Evolutionary conservation across 2,113 vertebrate species (phyloP).

Genomic region (Trochalopteron elliotii): DNA sequence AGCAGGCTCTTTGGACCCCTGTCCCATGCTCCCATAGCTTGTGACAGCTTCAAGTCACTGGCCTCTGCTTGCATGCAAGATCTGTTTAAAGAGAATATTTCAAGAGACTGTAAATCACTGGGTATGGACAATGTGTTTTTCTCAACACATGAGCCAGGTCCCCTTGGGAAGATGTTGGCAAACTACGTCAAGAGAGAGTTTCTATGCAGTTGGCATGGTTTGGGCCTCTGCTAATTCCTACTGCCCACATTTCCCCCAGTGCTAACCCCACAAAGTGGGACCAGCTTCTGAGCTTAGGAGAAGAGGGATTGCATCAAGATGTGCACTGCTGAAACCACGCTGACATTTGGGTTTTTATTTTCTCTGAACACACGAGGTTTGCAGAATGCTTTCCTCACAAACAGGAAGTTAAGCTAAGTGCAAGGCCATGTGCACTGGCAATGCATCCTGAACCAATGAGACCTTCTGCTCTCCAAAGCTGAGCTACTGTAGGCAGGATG

Average conservation of each 20-base stretch:
- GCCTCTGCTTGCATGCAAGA: background rate
- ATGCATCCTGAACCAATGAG: background rate
- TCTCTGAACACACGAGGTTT: background rate
- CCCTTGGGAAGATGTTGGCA: background rate
- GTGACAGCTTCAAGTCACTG: background rate
- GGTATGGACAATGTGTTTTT: background rate
- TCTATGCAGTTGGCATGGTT: background rate
- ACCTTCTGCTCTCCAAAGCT: background rate
- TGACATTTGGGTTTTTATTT: background rate
- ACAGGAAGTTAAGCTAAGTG: background rate
- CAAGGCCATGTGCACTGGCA: background rate
- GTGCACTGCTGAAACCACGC: background rate
- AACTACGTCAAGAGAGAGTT: background rate
- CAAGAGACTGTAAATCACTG: background rate
- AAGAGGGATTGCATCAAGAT: background rate
- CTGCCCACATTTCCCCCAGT: background rate
- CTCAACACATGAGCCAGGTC: background rate
- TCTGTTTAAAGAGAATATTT: background rate
- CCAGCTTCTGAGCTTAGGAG: background rate
- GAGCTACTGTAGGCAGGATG: background rate
- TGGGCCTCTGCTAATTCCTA: background rate
- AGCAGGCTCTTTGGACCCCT: background rate
- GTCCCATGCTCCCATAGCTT: accelerated
- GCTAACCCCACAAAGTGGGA: background rate
- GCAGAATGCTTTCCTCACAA: background rate